phyloP scores from a whole-genome alignment of 1,140 invertebrate species.

The Bombus picipes region DNA sequence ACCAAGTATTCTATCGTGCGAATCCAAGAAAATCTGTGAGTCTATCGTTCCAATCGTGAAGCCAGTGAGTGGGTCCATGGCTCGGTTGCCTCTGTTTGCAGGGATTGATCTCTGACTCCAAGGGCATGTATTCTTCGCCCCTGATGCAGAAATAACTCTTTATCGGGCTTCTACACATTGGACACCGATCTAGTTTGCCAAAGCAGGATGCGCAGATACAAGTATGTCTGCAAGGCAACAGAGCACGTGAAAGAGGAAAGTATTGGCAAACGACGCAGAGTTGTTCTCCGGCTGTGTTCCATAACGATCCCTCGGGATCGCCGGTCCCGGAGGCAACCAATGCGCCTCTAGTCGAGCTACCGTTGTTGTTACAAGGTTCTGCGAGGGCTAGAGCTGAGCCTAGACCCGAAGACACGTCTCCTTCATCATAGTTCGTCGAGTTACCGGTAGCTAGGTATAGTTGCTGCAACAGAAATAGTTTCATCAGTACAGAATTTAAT shows the following conservation, averaged over 20 bases:
- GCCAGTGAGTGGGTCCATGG: conserved; percentile 82
- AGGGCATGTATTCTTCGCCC: conserved; percentile 88
- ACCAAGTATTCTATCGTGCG: conserved; percentile 74
- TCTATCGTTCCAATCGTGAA: conserved; percentile 85
- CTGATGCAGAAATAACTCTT: conserved; percentile 91
- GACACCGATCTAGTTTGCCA: conserved; percentile 88
- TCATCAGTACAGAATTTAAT: neutral
- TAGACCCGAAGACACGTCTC: conserved; percentile 76
- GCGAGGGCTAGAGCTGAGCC: conserved; percentile 79
- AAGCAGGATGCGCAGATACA: conserved; percentile 92
- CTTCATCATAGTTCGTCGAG: conserved; percentile 84
- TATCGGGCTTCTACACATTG: conserved; percentile 91
- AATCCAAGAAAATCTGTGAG: conserved; percentile 87
- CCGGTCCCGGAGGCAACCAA: conserved; percentile 77
- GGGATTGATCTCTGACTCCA: conserved; percentile 82
- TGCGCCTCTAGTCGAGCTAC: conserved; percentile 69
- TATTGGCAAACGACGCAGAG: conserved; percentile 92
- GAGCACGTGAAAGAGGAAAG: conserved; percentile 88
- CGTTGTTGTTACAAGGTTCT: conserved; percentile 79
- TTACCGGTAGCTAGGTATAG: conserved; percentile 88
- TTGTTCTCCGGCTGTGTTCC: conserved; percentile 85
- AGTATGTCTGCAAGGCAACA: conserved; percentile 91
- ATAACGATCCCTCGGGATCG: conserved; percentile 80
- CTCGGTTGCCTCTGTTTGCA: conserved; percentile 77
- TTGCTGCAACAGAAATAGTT: conserved; percentile 84